These are phyloP conservation scores for Dicyrtomina minuta DNA, from an alignment of 2,888 invertebrate species.

Conservation along the genomic window DNA sequence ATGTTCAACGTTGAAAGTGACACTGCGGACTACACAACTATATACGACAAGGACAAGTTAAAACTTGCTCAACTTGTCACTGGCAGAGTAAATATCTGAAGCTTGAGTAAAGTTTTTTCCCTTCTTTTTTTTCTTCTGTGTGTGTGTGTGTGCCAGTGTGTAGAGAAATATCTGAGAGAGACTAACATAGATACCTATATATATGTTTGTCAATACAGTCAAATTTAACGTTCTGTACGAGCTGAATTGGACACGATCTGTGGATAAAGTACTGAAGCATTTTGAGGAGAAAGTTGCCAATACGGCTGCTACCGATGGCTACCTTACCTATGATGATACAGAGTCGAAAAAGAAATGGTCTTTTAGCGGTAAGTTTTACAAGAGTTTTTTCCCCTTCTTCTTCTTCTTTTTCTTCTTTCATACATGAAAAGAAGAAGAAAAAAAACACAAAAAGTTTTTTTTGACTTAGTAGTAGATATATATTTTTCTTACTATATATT, in stretches of 20 bases:
- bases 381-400: background rate
- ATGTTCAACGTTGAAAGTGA: too few relatives aligned
- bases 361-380: constrained; percentile 61
- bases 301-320: constrained; percentile 64
- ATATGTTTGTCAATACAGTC: constrained; percentile 59
- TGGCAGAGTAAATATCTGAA: constrained; percentile 6
- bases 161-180: background rate
- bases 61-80: background rate
- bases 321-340: constrained; percentile 53
- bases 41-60: too few relatives aligned
- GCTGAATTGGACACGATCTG: constrained; percentile 78
- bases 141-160: too few relatives aligned
- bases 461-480: background rate
- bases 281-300: constrained; percentile 79
- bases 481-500: background rate
- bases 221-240: constrained; percentile 79
- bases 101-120: background rate
- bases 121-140: too few relatives aligned
- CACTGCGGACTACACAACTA: too few relatives aligned
- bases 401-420: background rate
- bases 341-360: constrained; percentile 67
- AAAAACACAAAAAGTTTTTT: background rate
- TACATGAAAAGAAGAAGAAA: too few relatives aligned
- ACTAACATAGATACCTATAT: too few relatives aligned
- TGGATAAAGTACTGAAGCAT: constrained; percentile 73